Conservation (phyloP, 2,888 invertebrate species). For the Chrysolina americana region DNA sequence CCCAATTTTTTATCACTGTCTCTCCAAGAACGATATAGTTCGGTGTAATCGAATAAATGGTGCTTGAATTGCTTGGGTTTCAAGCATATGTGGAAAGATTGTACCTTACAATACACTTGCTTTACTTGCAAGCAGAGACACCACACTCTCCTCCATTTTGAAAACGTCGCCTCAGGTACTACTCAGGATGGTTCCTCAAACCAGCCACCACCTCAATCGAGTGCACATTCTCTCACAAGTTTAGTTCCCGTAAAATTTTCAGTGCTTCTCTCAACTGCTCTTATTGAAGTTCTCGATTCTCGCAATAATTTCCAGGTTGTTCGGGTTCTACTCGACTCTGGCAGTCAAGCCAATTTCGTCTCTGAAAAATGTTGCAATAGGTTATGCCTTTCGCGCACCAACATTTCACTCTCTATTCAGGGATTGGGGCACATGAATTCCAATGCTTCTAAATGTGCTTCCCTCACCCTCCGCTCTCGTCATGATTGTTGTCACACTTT, state of each 20-base stretch:
- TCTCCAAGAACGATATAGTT: too few species aligned
- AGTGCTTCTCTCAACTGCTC: neutral
- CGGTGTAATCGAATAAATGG: too few species aligned
- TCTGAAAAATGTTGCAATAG: neutral
- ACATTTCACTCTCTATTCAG: neutral
- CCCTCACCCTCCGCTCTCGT: neutral
- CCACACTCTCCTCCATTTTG: neutral
- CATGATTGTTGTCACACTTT: neutral
- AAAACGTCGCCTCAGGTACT: neutral
- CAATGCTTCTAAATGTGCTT: neutral
- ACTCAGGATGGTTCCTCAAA: neutral
- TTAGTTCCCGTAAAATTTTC: neutral
- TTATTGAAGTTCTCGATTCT: neutral
- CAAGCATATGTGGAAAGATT: too few species aligned
- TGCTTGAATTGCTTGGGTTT: too few species aligned
- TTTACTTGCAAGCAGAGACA: neutral
- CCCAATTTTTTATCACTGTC: too few species aligned
- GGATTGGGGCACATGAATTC: neutral
- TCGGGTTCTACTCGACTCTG: neutral
- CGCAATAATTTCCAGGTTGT: neutral
- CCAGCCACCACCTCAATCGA: neutral
- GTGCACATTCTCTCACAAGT: too few species aligned
- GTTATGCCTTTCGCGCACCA: neutral
- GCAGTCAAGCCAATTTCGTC: neutral
- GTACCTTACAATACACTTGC: neutral